These are phyloP conservation scores for Aselliscus stoliczkanus DNA, from an alignment of 2,797 vertebrate species.

Conservation along the genomic window DNA sequence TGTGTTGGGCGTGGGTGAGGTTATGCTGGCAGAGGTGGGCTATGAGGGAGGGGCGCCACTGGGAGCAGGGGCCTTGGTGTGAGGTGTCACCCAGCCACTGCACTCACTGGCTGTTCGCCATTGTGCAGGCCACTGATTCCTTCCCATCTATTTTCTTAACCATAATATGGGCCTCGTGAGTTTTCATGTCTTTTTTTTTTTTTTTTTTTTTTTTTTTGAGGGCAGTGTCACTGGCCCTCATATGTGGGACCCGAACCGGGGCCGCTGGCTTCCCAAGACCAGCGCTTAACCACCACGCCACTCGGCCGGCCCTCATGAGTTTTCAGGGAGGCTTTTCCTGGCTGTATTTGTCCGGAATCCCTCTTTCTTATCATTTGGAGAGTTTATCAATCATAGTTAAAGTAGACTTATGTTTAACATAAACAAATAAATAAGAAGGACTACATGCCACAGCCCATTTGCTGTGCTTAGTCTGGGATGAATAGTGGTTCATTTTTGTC, in stretches of 20 bases:
- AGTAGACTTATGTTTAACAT: not conserved
- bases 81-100: no score
- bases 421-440: not conserved
- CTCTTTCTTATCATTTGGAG: not conserved
- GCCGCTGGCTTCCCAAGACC: no score
- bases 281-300: no score
- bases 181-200: not conserved
- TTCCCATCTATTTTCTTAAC: not conserved
- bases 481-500: not conserved
- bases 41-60: not conserved
- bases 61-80: fast-evolving
- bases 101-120: not conserved
- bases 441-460: fast-evolving
- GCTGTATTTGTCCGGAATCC: not conserved
- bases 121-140: not conserved
- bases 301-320: no score
- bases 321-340: not conserved
- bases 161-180: not conserved
- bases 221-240: no score
- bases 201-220: no score
- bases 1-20: not conserved
- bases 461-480: not conserved
- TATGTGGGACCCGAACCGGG: no score
- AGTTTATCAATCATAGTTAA: not conserved
- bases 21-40: not conserved